Conservation (phyloP, 2,888 invertebrate genomes). For the Leucophenga maculata region DNA sequence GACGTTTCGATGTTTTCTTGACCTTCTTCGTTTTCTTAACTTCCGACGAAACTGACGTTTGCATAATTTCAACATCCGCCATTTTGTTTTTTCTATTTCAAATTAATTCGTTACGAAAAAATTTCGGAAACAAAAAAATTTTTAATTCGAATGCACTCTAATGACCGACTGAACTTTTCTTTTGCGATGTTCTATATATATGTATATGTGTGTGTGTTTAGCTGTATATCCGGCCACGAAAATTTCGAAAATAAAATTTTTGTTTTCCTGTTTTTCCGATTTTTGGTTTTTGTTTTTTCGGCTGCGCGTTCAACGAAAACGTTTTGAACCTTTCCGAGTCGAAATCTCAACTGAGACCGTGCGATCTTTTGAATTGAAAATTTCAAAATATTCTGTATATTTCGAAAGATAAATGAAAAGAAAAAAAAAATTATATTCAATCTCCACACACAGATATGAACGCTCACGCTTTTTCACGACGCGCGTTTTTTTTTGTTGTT, state of each 20-base stretch:
- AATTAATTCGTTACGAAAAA: not conserved
- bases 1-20: constrained; percentile 88
- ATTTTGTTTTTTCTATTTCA: constrained; percentile 72
- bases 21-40: constrained; percentile 91
- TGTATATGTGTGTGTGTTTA: constrained; percentile 38
- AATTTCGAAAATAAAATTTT: constrained; percentile 1
- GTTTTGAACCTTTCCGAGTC: constrained; percentile 69
- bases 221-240: no score
- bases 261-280: not conserved
- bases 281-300: not conserved
- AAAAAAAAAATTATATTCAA: not conserved
- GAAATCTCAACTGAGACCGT: constrained; percentile 67
- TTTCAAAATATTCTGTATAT: constrained; percentile 49
- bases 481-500: not conserved
- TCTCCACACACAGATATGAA: not conserved
- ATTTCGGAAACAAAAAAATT: not conserved
- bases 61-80: constrained; percentile 93
- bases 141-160: constrained; percentile 49
- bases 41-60: constrained; percentile 87
- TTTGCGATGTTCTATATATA: constrained; percentile 36
- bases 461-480: constrained; percentile 1
- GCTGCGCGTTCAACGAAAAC: constrained; percentile 46
- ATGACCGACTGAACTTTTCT: constrained; percentile 68
- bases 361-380: constrained; percentile 48
- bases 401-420: constrained; percentile 33